These are phyloP conservation scores for Prosapia bicincta DNA, from an alignment of 2,888 invertebrate genomes.

Conservation along the genomic window DNA sequence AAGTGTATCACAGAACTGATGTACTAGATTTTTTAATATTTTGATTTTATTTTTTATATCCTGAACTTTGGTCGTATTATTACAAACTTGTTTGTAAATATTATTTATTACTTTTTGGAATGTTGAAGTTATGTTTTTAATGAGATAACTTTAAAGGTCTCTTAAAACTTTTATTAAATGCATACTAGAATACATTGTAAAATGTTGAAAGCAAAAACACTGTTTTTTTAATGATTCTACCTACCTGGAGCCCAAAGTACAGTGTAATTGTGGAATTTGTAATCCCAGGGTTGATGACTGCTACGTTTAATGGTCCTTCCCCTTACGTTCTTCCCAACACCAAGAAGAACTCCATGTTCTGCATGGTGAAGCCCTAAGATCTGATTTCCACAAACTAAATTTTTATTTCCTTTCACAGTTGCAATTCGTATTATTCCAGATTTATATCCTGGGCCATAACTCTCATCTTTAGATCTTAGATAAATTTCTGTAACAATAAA, in stretches of 20 bases:
- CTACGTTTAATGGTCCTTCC: neutral
- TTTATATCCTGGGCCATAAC: constrained; percentile 4
- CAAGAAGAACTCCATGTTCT: neutral
- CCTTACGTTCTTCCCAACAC: neutral
- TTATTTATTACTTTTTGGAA: too few species aligned
- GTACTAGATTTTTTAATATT: too few species aligned
- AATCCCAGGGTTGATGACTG: neutral
- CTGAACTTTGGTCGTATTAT: too few species aligned
- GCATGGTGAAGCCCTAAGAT: neutral
- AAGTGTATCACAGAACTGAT: too few species aligned
- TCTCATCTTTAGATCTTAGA: neutral
- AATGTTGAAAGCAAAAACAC: too few species aligned
- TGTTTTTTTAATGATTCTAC: neutral
- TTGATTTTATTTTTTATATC: too few species aligned
- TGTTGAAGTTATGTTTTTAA: too few species aligned
- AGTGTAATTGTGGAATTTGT: neutral
- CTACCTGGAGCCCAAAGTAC: neutral
- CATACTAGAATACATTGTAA: too few species aligned
- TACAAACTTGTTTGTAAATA: too few species aligned
- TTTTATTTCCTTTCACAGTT: constrained; percentile 1
- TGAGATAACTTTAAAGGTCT: too few species aligned
- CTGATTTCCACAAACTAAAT: neutral
- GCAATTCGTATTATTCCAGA: constrained; percentile 8
- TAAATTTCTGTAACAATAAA: neutral
- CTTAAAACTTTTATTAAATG: too few species aligned